Evolutionary conservation across 1,140 invertebrate species (phyloP).

Genomic region (Caerostris extrusa): DNA sequence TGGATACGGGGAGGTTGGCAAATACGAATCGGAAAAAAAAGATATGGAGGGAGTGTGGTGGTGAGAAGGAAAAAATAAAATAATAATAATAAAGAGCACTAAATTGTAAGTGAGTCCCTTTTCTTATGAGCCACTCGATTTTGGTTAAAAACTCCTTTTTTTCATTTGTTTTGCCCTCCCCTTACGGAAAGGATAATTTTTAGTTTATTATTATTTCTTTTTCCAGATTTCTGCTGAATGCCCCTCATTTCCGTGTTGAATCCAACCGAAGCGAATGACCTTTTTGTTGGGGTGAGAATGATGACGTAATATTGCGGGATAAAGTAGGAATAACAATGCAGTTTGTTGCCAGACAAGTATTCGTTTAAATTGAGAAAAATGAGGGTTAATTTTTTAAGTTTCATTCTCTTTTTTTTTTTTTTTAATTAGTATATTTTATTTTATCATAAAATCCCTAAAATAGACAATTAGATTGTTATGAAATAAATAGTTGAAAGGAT

Average conservation of each 20-base stretch:
- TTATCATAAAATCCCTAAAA: no score
- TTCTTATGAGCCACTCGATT: constrained; percentile 63
- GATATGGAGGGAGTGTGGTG: no score
- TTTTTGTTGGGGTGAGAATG: constrained; percentile 47
- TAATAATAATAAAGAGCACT: neutral
- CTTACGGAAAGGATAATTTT: neutral
- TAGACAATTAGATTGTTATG: no score
- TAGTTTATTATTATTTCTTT: constrained; percentile 25
- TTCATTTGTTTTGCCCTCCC: constrained; percentile 6
- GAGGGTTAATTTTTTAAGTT: neutral
- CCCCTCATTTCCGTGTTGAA: neutral
- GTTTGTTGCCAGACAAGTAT: neutral
- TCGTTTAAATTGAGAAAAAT: neutral
- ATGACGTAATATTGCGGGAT: constrained; percentile 25
- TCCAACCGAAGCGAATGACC: constrained; percentile 65
- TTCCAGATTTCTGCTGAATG: constrained; percentile 20
- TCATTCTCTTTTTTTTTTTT: no score
- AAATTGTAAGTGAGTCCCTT: constrained; percentile 58
- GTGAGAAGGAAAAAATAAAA: neutral
- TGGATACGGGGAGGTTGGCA: constrained; percentile 10
- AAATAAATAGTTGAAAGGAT: no score
- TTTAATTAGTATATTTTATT: no score
- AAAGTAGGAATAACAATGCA: neutral
- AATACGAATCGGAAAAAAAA: constrained; percentile 37
- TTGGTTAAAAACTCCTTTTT: constrained; percentile 64